Conservation (phyloP, 2,888 invertebrate genomes). For the Phengaris arion region DNA sequence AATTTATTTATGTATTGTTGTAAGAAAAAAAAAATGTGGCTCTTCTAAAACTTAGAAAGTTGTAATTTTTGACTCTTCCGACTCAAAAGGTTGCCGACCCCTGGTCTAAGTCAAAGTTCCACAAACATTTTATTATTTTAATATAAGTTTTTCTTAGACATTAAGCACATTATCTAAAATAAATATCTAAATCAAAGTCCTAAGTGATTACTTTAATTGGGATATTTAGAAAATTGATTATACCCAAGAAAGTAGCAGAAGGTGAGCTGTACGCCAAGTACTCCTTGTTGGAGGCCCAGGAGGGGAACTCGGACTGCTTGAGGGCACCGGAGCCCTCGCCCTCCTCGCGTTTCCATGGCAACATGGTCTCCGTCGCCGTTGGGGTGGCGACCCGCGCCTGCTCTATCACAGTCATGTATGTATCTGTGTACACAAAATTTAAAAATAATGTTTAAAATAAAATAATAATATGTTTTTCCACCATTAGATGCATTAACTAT, state of each 20-base stretch:
- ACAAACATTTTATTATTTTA: not conserved
- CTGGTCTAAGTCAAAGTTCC: not conserved
- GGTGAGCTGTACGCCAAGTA: slow-evolving; percentile 95
- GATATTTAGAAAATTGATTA: not conserved
- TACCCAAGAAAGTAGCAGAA: slow-evolving; percentile 94
- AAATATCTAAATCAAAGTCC: too few species aligned
- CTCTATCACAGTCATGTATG: slow-evolving; percentile 79
- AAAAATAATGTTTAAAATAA: too few species aligned
- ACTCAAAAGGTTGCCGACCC: too few species aligned
- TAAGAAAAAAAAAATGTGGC: too few species aligned
- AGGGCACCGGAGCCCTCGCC: slow-evolving; percentile 84
- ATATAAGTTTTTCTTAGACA: not conserved
- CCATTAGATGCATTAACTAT: too few species aligned
- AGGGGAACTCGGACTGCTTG: slow-evolving; percentile 93
- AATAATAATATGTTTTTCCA: too few species aligned
- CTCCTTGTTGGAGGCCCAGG: slow-evolving; percentile 97
- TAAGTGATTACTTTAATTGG: too few species aligned
- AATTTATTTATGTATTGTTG: too few species aligned
- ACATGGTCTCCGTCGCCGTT: slow-evolving; percentile 92
- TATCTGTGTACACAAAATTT: slow-evolving; percentile 48
- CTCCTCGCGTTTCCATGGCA: slow-evolving; percentile 95
- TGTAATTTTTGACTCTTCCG: too few species aligned
- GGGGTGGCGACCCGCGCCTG: slow-evolving; percentile 89
- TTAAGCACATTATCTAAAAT: not conserved
- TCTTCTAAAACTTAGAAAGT: too few species aligned